Conservation (phyloP, 2,797 vertebrate species). For the Scleropages formosus region DNA sequence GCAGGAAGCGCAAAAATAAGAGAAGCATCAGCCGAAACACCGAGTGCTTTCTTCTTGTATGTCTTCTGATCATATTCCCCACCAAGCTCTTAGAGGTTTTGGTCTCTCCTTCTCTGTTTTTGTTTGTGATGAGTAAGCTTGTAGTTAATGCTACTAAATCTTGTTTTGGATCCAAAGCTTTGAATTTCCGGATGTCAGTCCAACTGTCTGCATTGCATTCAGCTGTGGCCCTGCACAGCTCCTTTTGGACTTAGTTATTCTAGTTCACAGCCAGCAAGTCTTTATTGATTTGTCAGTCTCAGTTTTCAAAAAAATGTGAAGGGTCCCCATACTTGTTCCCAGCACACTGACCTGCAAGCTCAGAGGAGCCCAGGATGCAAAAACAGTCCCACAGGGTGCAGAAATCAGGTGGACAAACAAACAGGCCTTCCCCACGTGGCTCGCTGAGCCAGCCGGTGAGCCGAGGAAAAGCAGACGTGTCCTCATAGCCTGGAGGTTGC, state of each 20-base stretch:
- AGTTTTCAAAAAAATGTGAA: conserved; percentile 8
- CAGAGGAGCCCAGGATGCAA: neutral
- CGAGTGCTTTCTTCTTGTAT: neutral
- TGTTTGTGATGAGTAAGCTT: neutral
- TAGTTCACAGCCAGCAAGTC: neutral
- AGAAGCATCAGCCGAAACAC: conserved; percentile 22
- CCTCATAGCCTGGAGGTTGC: conserved; percentile 22
- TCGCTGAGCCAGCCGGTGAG: neutral
- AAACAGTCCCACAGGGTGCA: neutral
- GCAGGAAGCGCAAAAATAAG: neutral
- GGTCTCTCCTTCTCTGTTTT: conserved; percentile 4
- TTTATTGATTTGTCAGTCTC: conserved; percentile 18
- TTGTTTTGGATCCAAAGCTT: neutral
- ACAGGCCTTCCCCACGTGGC: conserved; percentile 17
- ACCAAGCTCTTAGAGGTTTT: neutral
- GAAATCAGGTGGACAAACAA: conserved; percentile 9
- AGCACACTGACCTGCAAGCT: neutral
- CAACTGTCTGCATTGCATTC: neutral
- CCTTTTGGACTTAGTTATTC: conserved; percentile 10
- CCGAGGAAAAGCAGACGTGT: neutral
- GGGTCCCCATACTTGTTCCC: neutral
- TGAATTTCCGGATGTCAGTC: neutral
- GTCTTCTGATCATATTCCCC: neutral
- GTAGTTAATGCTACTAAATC: conserved; percentile 14
- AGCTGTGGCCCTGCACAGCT: neutral